Base-by-base conservation (phyloP, 2,113 vertebrate species). In the Athene cunicularia region DNA sequence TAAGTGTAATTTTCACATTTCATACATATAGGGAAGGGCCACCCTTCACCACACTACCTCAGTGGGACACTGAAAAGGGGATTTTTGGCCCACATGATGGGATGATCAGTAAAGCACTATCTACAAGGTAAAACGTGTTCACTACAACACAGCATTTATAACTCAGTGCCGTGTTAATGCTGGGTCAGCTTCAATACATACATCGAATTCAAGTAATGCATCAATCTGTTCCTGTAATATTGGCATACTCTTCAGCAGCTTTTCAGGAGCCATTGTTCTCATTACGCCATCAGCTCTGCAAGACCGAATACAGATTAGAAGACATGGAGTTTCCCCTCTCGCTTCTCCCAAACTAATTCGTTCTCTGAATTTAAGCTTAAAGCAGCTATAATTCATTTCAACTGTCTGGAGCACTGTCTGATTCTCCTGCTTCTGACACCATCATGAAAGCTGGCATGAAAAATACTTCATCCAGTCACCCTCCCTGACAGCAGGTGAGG, bases 201-300 rank as follows among this genome's bases (percentile, higher is more conserved):
- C 99, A 53, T 99, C 99, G 88, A 99, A 99, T 97, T 99, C 99
- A 98, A 99, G 98, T 96, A 99, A 98, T 41, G 99, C 99, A 88
- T 99, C 99, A 21, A 99, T 99, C 92, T 99, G 99, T 98, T 99
- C 98, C 98, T 99, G 99, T 50, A 99, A 97, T 90, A 99, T 99
- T 74, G 99, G 99, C 99, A 99, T 99, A 84, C 99, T 99, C 98
- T 99, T 99, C 92, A 99, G 97, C 45, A 99, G 98, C 97, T 99
- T 99, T 92, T 99, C 99, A 21, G 99, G 99, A 68, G 98, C 97
- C 99, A 99, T 99, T 41, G 99, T 99, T 96, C 99, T 99, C 99
- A 99, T 99, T 43, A 99, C 99, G 85, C 99, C 99, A 4, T 99
- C 99, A 60, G 99, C 98, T 83, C 99, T 99, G 95, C 56, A 93